Evolutionary conservation across 2,113 vertebrate species (phyloP), one percentile per base, ranked within the genome.

Genomic region (Seriola quinqueradiata): DNA sequence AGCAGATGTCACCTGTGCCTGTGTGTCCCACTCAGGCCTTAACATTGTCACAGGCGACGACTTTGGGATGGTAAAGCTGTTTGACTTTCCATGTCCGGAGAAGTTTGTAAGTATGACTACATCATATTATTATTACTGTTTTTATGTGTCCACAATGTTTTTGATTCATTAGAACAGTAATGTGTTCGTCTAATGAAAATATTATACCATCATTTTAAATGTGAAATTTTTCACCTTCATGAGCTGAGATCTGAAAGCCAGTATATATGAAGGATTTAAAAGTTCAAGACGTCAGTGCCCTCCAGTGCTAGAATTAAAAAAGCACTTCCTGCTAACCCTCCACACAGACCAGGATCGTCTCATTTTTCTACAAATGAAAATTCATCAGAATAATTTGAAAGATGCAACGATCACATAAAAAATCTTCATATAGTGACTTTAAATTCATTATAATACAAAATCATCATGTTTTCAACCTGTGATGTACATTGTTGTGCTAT

Each of bases 21-120:
- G 97, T 69, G 98, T 99, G 55, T 99, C 98, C 85, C 97, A 99
- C 87, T 99, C 98, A 32, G 98, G 98, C 93, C 96, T 99, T 92
- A 99, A 97, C 81, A 96, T 99, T 17, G 96, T 97, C 50, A 98
- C 98, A 28, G 98, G 98, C 32, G 98, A 99, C 88, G 98, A 99
- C 94, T 99, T 99, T 88, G 98, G 98, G 92, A 98, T 99, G 97
- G 97, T 99, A 75, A 99, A 99, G 90, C 95, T 99, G 82, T 99
- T 99, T 83, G 98, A 99, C 94, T 99, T 99, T 61, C 98, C 98
- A 1, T 98, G 98, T 95, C 96, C 97, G 78, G 98, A 99, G 91
- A 99, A 98, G 96, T 99, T 98, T 95, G 98, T 99, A 96, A 99
- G 98, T 95, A 88, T 87, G 28, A 85, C 67, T 80, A 21, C 0